phyloP scores from a whole-genome alignment of 2,888 invertebrate species.

The Pemphredon lugubris region DNA sequence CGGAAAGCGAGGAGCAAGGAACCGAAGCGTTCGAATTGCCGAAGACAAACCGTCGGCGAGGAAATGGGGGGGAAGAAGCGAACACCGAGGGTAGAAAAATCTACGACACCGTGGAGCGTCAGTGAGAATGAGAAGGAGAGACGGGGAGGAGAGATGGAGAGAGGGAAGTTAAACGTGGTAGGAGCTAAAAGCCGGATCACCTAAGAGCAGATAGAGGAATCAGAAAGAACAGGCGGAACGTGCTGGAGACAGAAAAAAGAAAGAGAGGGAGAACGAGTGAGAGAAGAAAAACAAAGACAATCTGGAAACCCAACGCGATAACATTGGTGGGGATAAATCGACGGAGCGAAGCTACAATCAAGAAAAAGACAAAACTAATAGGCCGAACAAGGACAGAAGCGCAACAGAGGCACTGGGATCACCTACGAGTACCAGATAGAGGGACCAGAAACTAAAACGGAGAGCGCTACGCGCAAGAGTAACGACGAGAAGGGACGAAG shows the following conservation, averaged over 20 bases:
- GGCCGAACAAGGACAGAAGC: conserved; percentile 37
- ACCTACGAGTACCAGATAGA: conserved; percentile 46
- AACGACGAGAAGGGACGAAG: conserved; percentile 25
- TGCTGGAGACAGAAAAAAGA: conserved; percentile 35
- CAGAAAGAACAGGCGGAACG: conserved; percentile 56
- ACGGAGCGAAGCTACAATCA: conserved; percentile 6
- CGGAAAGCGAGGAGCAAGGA: conserved; percentile 8
- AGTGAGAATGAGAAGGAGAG: too few species aligned
- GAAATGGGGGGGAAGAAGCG: conserved; percentile 4
- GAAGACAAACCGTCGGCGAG: conserved; percentile 4
- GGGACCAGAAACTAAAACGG: conserved; percentile 52
- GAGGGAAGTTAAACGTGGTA: conserved; percentile 11
- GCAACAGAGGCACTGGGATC: conserved; percentile 56
- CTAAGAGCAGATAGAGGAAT: conserved; percentile 57
- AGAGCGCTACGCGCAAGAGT: conserved; percentile 36
- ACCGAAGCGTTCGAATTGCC: conserved; percentile 29
- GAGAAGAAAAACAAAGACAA: conserved; percentile 27
- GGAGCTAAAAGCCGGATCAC: conserved; percentile 49
- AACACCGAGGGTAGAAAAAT: conserved; percentile 10
- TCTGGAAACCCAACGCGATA: conserved; percentile 51
- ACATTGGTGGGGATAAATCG: conserved; percentile 48
- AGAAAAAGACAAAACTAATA: conserved; percentile 28
- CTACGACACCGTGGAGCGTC: conserved; percentile 6
- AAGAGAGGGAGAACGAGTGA: too few species aligned
- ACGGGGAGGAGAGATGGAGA: background rate